These are phyloP conservation scores for Dicerorhinus sumatrensis DNA, from an alignment of 2,113 vertebrate species.

Conservation along the genomic window DNA sequence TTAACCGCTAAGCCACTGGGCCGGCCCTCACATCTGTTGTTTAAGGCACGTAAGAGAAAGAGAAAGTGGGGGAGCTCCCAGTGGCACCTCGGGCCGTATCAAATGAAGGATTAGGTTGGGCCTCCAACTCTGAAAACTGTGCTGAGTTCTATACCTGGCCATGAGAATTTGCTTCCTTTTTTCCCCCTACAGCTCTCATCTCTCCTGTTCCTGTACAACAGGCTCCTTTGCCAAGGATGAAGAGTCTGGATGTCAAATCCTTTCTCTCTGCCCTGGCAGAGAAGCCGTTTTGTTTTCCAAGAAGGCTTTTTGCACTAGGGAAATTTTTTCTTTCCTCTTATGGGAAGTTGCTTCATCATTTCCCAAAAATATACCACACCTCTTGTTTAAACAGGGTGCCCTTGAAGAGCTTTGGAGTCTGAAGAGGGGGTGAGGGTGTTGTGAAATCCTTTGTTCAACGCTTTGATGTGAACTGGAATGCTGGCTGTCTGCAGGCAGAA, in stretches of 20 bases:
- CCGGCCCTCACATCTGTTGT: neutral
- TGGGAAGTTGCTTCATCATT: slow-evolving; percentile 81
- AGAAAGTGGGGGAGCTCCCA: neutral
- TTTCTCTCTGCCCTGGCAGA: slow-evolving; percentile 64
- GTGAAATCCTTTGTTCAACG: slow-evolving; percentile 76
- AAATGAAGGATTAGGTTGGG: neutral
- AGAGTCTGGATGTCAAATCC: slow-evolving; percentile 46
- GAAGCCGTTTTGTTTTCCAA: slow-evolving; percentile 73
- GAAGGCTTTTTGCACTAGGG: slow-evolving; percentile 72
- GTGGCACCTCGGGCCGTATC: neutral
- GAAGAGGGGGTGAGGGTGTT: slow-evolving; percentile 55
- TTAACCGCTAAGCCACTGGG: too few relatives aligned
- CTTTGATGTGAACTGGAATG: slow-evolving; percentile 56
- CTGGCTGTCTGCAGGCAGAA: slow-evolving; percentile 45
- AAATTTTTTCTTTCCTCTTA: slow-evolving; percentile 75
- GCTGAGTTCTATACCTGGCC: neutral
- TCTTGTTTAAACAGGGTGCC: slow-evolving; percentile 79
- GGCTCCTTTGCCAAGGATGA: slow-evolving; percentile 53
- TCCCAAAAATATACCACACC: slow-evolving; percentile 75
- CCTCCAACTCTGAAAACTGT: neutral
- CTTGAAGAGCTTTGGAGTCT: slow-evolving; percentile 71
- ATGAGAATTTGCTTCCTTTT: neutral
- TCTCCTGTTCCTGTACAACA: neutral
- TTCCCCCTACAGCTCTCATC: too few relatives aligned
- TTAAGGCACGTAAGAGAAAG: neutral